These are phyloP conservation scores for Holocentrus rufus DNA, from an alignment of 2,797 vertebrate genomes.

Conservation along the genomic window DNA sequence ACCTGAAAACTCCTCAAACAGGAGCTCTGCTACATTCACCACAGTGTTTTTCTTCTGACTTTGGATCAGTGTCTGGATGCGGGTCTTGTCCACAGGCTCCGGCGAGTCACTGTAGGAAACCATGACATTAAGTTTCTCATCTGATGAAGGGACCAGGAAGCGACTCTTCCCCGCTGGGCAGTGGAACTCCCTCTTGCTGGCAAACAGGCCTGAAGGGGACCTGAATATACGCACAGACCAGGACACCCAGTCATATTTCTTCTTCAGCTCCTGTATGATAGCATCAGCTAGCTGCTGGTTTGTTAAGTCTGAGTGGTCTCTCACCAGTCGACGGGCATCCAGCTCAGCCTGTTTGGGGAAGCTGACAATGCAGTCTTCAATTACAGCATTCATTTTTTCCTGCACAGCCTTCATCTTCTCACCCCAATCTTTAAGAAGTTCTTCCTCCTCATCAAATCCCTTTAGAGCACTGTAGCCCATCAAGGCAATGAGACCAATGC, in stretches of 20 bases:
- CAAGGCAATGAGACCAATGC: constrained; percentile 82
- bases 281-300: constrained; percentile 78
- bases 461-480: constrained; percentile 81
- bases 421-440: constrained; percentile 74
- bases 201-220: constrained; percentile 67
- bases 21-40: constrained; percentile 64
- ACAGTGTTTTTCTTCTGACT: constrained; percentile 73
- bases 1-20: constrained; percentile 74
- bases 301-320: constrained; percentile 63
- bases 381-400: constrained; percentile 75
- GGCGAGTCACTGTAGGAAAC: constrained; percentile 83
- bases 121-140: constrained; percentile 77
- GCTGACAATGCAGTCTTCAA: constrained; percentile 81
- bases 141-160: constrained; percentile 73
- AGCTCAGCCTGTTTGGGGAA: constrained; percentile 78
- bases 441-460: constrained; percentile 75
- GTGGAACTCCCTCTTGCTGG: constrained; percentile 74
- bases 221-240: constrained; percentile 83
- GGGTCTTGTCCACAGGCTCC: constrained; percentile 73
- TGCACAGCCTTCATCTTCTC: constrained; percentile 81
- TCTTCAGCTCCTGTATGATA: constrained; percentile 74
- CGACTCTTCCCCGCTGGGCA: constrained; percentile 78
- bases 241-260: constrained; percentile 83
- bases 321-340: constrained; percentile 74
- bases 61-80: constrained; percentile 75